Evolutionary conservation across 1,140 invertebrate genomes (phyloP).

Genomic region (Bactericera cockerelli): DNA sequence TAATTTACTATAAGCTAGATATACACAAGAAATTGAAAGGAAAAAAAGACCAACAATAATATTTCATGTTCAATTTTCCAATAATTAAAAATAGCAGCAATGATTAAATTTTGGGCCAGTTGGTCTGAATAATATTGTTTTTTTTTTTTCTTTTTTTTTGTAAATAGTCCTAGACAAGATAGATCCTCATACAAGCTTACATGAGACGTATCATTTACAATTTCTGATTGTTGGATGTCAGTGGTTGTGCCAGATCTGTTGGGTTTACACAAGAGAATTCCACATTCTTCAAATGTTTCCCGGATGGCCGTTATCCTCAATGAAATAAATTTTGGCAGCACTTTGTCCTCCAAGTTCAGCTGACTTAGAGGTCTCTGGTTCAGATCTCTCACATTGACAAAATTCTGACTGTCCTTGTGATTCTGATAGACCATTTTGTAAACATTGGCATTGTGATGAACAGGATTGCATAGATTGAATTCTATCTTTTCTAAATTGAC

Average conservation of each 20-base stretch:
- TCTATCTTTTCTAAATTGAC: conserved; percentile 29
- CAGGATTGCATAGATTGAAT: conserved; percentile 16
- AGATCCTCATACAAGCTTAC: conserved; percentile 10
- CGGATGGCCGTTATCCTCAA: conserved; percentile 69
- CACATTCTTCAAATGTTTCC: conserved; percentile 85
- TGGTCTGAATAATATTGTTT: too few species aligned
- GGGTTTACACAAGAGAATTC: conserved; percentile 53
- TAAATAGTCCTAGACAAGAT: conserved; percentile 11
- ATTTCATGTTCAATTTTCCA: too few species aligned
- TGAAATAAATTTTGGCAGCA: conserved; percentile 45
- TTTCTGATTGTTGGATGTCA: too few species aligned
- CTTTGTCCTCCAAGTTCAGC: conserved; percentile 6
- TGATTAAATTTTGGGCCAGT: too few species aligned
- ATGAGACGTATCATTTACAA: too few species aligned
- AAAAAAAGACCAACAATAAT: too few species aligned
- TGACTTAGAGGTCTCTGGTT: conserved; percentile 14
- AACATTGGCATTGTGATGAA: conserved; percentile 10
- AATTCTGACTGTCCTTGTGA: conserved; percentile 14
- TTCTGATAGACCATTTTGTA: neutral
- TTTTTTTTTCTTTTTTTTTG: conserved; percentile 25
- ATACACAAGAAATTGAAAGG: too few species aligned
- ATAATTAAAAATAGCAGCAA: too few species aligned
- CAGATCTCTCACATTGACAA: neutral
- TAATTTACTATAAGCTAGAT: too few species aligned
- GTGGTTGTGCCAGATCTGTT: conserved; percentile 18